Base-by-base conservation (phyloP, 2,888 invertebrate species). In the Torymus texanus region DNA sequence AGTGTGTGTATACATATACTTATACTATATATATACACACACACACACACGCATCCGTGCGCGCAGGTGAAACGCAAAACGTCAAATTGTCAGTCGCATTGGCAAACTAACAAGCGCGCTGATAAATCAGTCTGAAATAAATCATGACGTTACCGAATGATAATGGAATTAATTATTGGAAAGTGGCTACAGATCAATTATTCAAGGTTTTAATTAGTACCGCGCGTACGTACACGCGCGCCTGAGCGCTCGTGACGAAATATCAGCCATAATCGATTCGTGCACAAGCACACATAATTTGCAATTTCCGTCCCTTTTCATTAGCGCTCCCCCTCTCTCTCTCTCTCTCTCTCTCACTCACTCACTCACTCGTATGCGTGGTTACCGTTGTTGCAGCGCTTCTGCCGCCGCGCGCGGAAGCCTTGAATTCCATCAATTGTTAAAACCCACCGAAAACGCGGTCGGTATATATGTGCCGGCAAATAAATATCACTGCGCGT, bases 101-200 rank as follows among this genome's bases (percentile, higher is more conserved):
- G 55, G 10, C 53, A 55, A 65, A 68, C 41, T 74, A 70, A 79
- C 29, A 75, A 66, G 59, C 67, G 62, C n/a, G 62, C n/a, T 24
- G 63, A 68, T 55, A 66, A 77, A 68, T 77, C 71, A 71, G 55
- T 74, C 68, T 68, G 61, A 82, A 83, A 85, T 79, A 82, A 83
- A 82, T 83, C 83, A 83, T 74, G 81, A 84, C 83, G 82, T 85
- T 86, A 85, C 83, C 83, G 80, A 21, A 75, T 70, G 68, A 72
- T 81, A 84, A 84, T 84, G 82, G 85, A 85, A 85, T 85, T 85
- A 85, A 87, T 87, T 85, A 85, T 84, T 83, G 84, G 84, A 82
- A 83, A 86, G 82, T 83, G 75, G 76, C 78, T 79, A 80, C 63
- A 81, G 79, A 83, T 84, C 83, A 85, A 87, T 86, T 87, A 87